These are phyloP conservation scores for Elanus axillaris DNA, from an alignment of 2,113 vertebrate genomes.

Conservation along the genomic window DNA sequence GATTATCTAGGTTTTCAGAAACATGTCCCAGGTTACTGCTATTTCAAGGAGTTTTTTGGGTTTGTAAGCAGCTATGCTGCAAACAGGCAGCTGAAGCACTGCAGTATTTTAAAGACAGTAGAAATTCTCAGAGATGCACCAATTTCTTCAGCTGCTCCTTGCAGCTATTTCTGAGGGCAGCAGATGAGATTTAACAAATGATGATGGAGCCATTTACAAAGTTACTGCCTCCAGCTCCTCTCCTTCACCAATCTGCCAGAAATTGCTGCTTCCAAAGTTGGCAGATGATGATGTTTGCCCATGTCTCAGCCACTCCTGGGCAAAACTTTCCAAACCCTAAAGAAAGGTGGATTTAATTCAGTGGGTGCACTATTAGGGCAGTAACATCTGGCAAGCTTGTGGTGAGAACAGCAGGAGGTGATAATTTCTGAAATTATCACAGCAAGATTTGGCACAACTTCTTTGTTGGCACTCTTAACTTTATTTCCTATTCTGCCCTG, in stretches of 20 bases:
- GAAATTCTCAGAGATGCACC: not conserved
- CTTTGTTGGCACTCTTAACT: not conserved
- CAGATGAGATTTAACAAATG: not conserved
- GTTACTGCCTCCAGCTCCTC: not conserved
- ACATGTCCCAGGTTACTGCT: not conserved
- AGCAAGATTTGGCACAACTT: not conserved
- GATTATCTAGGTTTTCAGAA: conserved; percentile 12
- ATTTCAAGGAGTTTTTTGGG: not conserved
- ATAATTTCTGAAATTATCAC: not conserved
- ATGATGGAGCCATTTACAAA: not conserved
- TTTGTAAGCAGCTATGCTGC: not conserved
- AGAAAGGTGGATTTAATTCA: not conserved
- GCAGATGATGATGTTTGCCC: not conserved
- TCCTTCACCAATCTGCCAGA: not conserved
- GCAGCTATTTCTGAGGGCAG: not conserved
- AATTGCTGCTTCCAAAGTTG: not conserved
- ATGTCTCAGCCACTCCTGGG: not conserved
- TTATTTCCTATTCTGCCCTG: not conserved
- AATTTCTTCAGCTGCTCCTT: not conserved
- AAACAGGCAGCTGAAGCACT: not conserved
- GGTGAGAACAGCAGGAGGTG: not conserved
- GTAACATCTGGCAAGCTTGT: not conserved
- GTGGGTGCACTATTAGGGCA: not conserved
- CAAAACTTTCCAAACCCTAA: not conserved
- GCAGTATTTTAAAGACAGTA: not conserved